Evolutionary conservation across 2,888 invertebrate species (phyloP).

Genomic region (Alentia gelatinosa): DNA sequence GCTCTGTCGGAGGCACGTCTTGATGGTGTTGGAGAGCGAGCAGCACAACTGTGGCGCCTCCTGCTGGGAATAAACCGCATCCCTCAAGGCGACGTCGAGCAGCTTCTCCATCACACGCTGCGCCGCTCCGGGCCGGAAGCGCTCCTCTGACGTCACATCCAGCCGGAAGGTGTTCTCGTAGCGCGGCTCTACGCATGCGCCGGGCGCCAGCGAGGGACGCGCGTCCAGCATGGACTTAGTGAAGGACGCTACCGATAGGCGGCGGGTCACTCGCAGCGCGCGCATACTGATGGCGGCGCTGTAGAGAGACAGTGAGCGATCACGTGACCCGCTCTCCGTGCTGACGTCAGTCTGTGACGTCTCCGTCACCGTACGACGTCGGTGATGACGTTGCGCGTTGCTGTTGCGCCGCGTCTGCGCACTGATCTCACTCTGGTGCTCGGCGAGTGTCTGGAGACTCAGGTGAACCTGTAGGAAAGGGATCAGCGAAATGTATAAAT

Average conservation of each 20-base stretch:
- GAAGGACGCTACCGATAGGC: background rate
- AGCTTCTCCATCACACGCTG: background rate
- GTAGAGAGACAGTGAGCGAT: background rate
- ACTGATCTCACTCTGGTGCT: conserved; percentile 2
- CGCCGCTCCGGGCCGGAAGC: background rate
- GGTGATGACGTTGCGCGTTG: no score
- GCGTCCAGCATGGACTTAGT: background rate
- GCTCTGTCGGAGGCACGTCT: background rate
- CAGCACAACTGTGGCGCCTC: background rate
- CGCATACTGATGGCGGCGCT: background rate
- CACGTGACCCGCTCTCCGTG: background rate
- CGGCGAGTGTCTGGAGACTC: background rate
- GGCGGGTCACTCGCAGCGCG: background rate
- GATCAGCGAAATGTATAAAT: background rate
- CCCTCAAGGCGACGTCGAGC: background rate
- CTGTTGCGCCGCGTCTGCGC: background rate
- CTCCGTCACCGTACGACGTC: conserved; percentile 5
- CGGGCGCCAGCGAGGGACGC: background rate
- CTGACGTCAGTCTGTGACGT: conserved; percentile 11
- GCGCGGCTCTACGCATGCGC: background rate
- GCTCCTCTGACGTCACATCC: background rate
- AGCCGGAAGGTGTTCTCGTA: background rate
- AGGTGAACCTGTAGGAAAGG: background rate
- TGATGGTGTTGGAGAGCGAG: background rate
- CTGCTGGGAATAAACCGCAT: background rate